These are phyloP conservation scores for Drosophila nigromelanica DNA, from an alignment of 1,140 invertebrate genomes.

Conservation along the genomic window DNA sequence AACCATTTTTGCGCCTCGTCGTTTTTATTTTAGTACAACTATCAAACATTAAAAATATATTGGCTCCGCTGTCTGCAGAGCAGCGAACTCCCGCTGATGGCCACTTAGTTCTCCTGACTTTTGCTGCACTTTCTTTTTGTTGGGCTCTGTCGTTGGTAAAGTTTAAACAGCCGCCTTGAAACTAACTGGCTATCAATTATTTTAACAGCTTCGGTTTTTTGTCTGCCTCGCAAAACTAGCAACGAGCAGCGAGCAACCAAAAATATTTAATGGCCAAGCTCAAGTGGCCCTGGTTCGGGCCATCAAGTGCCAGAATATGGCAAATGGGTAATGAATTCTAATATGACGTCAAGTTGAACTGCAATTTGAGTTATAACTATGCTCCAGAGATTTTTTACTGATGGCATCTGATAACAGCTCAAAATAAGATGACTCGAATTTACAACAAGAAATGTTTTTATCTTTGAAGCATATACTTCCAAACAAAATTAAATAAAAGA, in stretches of 20 bases:
- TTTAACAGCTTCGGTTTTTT: constrained; percentile 72
- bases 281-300: constrained; percentile 14
- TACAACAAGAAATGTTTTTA: constrained; percentile 1
- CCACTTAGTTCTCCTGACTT: constrained; percentile 74
- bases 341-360: constrained; percentile 56
- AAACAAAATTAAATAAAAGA: too few relatives aligned
- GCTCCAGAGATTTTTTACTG: constrained; percentile 14
- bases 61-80: constrained; percentile 55
- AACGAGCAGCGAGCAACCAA: constrained; percentile 12
- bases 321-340: constrained; percentile 68
- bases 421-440: constrained; percentile 7
- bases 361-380: constrained; percentile 15
- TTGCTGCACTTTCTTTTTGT: constrained; percentile 59
- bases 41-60: constrained; percentile 82
- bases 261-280: constrained; percentile 49
- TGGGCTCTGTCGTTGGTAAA: constrained; percentile 44
- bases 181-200: constrained; percentile 78
- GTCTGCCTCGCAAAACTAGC: neutral
- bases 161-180: constrained; percentile 71
- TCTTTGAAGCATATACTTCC: too few relatives aligned
- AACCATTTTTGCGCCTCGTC: constrained; percentile 61
- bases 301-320: constrained; percentile 50
- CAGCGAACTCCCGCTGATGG: constrained; percentile 45
- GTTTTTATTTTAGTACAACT: constrained; percentile 76
- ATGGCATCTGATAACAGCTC: neutral